Conservation (phyloP, 2,113 vertebrate species). For the Tyrannus savana region DNA sequence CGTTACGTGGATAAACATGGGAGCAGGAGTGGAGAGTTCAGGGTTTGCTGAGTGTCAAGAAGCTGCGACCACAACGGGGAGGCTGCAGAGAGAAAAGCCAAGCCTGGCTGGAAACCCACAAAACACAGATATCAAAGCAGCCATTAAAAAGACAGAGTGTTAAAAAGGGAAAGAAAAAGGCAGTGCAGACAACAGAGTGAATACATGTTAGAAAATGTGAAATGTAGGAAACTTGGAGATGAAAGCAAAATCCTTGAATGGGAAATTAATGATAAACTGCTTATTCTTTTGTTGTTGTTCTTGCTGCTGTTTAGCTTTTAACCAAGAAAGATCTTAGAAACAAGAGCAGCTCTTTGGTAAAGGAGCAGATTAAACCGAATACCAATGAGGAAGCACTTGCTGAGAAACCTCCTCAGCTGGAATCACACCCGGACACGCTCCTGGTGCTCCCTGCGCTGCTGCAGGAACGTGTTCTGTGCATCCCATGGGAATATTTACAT, state of each 20-base stretch:
- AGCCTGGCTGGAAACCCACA: not conserved
- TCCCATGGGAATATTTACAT: accelerated
- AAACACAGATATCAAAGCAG: not conserved
- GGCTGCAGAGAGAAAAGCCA: not conserved
- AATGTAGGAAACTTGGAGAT: not conserved
- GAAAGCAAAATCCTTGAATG: not conserved
- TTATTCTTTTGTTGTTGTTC: not conserved
- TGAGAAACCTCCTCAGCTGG: not conserved
- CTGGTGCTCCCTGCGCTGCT: not conserved
- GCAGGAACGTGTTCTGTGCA: accelerated
- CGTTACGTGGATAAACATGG: accelerated
- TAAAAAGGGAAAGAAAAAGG: not conserved
- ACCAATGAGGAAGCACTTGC: accelerated
- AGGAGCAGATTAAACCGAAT: not conserved
- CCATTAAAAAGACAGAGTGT: not conserved
- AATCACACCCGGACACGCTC: accelerated
- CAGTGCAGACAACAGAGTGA: not conserved
- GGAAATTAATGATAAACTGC: not conserved
- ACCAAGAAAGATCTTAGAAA: not conserved
- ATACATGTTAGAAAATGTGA: not conserved
- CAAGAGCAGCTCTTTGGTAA: not conserved
- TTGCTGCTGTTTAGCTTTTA: not conserved
- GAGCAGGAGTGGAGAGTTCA: not conserved
- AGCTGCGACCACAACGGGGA: accelerated
- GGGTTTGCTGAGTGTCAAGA: not conserved